Evolutionary conservation across 2,797 vertebrate genomes (phyloP), one percentile per base, ranked within the genome.

Genomic region (Muscicapa comitata): DNA sequence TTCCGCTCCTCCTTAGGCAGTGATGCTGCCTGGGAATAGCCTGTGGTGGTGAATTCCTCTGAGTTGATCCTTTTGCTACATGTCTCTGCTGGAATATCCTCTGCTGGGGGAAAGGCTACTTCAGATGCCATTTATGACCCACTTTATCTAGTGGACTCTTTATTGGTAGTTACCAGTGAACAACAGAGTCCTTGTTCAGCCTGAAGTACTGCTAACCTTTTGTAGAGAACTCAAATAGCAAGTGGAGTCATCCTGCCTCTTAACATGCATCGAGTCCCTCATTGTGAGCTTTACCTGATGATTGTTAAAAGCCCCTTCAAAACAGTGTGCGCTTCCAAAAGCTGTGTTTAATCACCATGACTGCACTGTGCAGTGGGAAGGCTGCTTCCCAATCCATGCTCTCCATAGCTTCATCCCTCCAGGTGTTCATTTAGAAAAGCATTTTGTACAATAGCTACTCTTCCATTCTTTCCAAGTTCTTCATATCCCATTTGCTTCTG

Each of bases 401-500:
- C n/a, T 82, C 19, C 38, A 33, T 7, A 72, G 62, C 38, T 91
- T 95, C 72, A 55, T 72, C 31, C 54, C 58, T 83, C 29, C 67
- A 82, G 51, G 50, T 43, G 12, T 40, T 83, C 21, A 24, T 58
- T 82, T 71, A 50, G 72, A 68, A 92, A 91, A 70, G 14, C 29
- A 13, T 82, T 76, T 67, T 28, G 35, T 79, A 59, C 57, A 53
- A 35, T 15, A 86, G 35, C 17, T 74, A 6, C 71, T 83, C 67
- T 66, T 86, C 31, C 42, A 20, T n/a, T 63, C 71, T 91, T 89
- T 84, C 47, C 63, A 87, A 82, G 53, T 86, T 90, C 68, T 77
- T 87, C 23, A 31, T 51, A 54, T 62, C 28, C 24, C 43, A 40
- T 87, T 85, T 38, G 8, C 47, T 87, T 55, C 77, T 18, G 5